Conservation (phyloP, 1,140 invertebrate species). For the Trypoxylus dichotomus region DNA sequence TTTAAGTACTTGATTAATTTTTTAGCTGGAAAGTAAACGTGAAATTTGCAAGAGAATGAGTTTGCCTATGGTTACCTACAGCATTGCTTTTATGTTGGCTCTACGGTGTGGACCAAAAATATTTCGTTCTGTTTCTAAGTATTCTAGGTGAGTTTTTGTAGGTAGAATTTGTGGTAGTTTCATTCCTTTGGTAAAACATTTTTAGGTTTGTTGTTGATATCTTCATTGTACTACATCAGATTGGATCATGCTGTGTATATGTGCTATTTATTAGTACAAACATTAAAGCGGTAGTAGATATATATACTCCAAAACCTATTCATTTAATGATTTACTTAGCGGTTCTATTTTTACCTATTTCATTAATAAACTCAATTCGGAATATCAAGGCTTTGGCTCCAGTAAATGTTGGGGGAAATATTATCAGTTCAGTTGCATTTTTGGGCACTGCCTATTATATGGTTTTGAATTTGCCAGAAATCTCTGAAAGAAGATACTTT, state of each 20-base stretch:
- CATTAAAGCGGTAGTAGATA: conserved; percentile 59
- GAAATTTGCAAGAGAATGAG: background rate
- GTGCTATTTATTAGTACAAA: conserved; percentile 77
- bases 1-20: background rate
- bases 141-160: no score
- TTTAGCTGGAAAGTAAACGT: background rate
- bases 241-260: conserved; percentile 84
- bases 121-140: background rate
- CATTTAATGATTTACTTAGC: conserved; percentile 57
- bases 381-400: conserved; percentile 70
- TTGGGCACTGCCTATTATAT: conserved; percentile 68
- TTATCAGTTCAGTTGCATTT: conserved; percentile 60
- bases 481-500: background rate
- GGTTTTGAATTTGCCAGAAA: conserved; percentile 48
- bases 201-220: conserved; percentile 60
- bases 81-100: background rate
- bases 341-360: conserved; percentile 61
- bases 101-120: background rate
- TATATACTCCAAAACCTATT: conserved; percentile 52
- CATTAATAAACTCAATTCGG: conserved; percentile 66
- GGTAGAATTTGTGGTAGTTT: background rate
- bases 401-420: conserved; percentile 70
- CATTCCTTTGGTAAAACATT: background rate
- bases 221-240: conserved; percentile 74
- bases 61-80: background rate